Evolutionary conservation across 2,797 vertebrate species (phyloP).

Genomic region (Neosilurus mollespiculum): DNA sequence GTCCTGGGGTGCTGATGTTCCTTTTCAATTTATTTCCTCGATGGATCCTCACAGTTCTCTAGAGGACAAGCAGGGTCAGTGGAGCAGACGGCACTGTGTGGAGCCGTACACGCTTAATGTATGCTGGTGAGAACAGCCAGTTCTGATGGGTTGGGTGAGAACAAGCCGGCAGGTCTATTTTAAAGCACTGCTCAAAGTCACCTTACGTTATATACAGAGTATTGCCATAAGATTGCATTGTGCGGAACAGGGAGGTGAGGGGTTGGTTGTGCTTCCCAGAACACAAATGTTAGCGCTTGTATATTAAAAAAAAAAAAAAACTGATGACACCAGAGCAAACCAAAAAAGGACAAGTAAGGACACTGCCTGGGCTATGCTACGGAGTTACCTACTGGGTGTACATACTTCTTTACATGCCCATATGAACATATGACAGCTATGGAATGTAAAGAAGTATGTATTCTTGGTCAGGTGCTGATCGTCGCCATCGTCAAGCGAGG

Average conservation of each 20-base stretch:
- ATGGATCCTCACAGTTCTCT: constrained; percentile 65
- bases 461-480: constrained; percentile 88
- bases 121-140: constrained; percentile 58
- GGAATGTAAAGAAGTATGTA: constrained; percentile 99
- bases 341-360: constrained; percentile 65
- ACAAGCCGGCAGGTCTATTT: constrained; percentile 60
- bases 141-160: constrained; percentile 28
- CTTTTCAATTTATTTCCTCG: constrained; percentile 51
- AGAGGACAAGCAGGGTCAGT: constrained; percentile 75
- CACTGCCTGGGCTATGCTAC: constrained; percentile 60
- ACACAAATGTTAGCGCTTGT: constrained; percentile 27
- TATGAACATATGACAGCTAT: constrained; percentile 99
- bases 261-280: constrained; percentile 4
- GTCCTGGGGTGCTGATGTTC: constrained; percentile 50
- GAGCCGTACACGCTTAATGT: constrained; percentile 70
- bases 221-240: constrained; percentile 69
- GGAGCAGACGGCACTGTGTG: constrained; percentile 69
- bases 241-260: constrained; percentile 55
- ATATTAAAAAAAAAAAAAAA: not conserved
- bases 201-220: constrained; percentile 67
- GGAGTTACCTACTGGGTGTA: constrained; percentile 87
- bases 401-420: constrained; percentile 99
- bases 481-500: constrained; percentile 71
- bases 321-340: constrained; percentile 63
- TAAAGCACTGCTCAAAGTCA: constrained; percentile 79